Percentiles rank a stretch among this genome's conserved stretches.
Evolutionary conservation across 2,797 vertebrate species (phyloP).

Genomic region (Epinephelus awoara): DNA sequence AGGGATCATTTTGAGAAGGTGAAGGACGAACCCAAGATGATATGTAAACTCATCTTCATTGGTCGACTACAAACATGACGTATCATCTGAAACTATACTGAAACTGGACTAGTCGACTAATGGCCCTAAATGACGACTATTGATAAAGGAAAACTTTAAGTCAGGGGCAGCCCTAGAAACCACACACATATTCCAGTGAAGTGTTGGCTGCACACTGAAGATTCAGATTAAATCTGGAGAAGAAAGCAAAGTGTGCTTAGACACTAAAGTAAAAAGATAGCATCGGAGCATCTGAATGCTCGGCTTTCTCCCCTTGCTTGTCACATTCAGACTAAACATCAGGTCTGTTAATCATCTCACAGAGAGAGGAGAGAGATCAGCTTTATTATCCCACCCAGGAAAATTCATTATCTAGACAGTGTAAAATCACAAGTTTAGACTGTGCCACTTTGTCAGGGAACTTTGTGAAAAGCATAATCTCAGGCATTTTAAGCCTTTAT

Average conservation of each 20-base stretch:
- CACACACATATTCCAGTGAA: not conserved
- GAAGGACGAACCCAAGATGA: no score
- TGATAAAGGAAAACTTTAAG: no score
- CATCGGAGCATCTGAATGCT: not conserved
- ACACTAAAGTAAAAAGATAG: not conserved
- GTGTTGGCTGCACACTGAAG: fast-evolving
- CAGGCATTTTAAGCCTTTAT: not conserved
- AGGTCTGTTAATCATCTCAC: no score
- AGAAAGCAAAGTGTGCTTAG: not conserved
- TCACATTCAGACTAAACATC: not conserved
- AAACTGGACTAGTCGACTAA: no score
- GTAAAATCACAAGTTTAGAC: not conserved
- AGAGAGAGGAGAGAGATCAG: no score
- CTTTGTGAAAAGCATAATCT: not conserved
- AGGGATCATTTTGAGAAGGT: no score
- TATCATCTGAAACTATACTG: no score
- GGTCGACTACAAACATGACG: no score
- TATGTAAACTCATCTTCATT: no score
- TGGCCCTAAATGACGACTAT: no score
- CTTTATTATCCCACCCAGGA: no score
- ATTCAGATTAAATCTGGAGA: not conserved
- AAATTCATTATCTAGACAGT: not conserved
- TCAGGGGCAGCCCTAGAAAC: not conserved
- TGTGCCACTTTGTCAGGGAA: not conserved
- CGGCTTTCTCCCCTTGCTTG: not conserved